Evolutionary conservation across 2,888 invertebrate genomes (phyloP), one percentile per base, ranked within the genome.

Genomic region (Dioctria linearis): DNA sequence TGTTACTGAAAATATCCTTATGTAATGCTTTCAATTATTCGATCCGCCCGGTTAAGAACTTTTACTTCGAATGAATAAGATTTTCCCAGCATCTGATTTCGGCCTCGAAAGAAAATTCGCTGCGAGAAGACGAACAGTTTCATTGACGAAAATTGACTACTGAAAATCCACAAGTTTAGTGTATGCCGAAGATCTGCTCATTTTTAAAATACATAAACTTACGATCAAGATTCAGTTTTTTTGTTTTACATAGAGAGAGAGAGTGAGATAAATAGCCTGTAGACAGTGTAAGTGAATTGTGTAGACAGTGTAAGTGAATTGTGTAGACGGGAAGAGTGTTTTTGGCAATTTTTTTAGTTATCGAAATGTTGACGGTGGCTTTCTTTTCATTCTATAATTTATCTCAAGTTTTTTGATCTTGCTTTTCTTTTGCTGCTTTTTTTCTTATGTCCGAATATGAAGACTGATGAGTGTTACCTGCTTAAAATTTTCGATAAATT

Each of bases 121-220:
- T 39, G 73, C 42, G 73, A 76, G 63, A 43, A 76, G 76, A 63
- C 76, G 63, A 63, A 82, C 78, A 80, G 80, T 69, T 80, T 80
- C 82, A 80, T 82, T 80, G 79, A 66, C 80, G 75, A 78, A 82
- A 80, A 80, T 76, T 80, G 69, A 82, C 82, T 25, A 25, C 25
- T 82, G 69, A 82, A 75, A 13, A 46, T 13, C 37, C 49, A 42
- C 8, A 54, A n/a, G n/a, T 54, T 4, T 54, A 54, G 4, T 54
- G 8, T 8, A 46, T 46, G 5, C 54, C 6, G 11, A 11, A 54
- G 54, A 54, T 54, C 4, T 54, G 4, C 1, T 54, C 54, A 54
- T 54, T 54, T 54, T 54, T n/a, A 8, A 54, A 11, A 54, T n/a
- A 46, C 49, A 8, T 59, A 5, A 59, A 59, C 51, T 51, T 11